Evolutionary conservation across 92 coral and sea anemone genomes (phyloP).

Genomic region (Porites cylindrica): DNA sequence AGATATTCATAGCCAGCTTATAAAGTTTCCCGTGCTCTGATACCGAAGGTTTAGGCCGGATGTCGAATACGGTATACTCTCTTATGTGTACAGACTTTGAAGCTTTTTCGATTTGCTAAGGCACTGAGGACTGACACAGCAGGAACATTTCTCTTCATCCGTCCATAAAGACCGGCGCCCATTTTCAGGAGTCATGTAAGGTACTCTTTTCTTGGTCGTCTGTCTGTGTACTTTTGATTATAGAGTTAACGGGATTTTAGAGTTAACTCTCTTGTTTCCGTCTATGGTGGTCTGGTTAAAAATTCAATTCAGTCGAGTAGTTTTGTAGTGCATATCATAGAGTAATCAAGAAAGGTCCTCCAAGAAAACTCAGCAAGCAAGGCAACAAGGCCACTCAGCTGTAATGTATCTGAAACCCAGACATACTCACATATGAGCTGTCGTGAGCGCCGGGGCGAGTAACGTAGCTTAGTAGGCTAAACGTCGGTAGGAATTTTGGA

Average conservation of each 20-base stretch:
- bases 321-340: no score
- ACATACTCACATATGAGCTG: no score
- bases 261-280: background rate
- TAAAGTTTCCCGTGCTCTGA: slow-evolving; percentile 2
- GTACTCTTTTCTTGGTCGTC: background rate
- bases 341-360: no score
- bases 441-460: no score
- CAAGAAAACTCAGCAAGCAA: no score
- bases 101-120: background rate
- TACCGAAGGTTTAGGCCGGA: background rate
- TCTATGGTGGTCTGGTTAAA: slow-evolving; percentile 18
- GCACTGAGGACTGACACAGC: no score
- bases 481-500: no score
- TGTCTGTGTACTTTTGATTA: background rate
- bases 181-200: background rate
- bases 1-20: background rate
- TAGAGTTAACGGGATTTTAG: background rate
- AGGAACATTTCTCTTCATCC: no score
- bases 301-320: background rate
- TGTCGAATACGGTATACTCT: background rate
- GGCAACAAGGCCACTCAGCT: no score
- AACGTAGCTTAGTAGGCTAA: no score
- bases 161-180: background rate
- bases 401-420: no score
- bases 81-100: background rate